Evolutionary conservation across 92 coral and sea anemone species (phyloP).

Genomic region (Muricea muricata): DNA sequence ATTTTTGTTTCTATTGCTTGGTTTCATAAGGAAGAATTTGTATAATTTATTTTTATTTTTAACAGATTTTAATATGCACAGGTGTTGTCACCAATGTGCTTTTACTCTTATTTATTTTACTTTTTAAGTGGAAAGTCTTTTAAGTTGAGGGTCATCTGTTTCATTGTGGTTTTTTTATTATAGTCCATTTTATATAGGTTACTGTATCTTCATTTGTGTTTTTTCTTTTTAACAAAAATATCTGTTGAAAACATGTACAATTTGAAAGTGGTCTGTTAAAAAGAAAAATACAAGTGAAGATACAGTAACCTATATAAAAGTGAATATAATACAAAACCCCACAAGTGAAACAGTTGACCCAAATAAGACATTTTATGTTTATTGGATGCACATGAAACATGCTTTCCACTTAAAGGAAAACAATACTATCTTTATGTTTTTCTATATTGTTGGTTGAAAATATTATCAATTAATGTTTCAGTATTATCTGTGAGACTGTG

Average conservation of each 20-base stretch:
- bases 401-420: too few species aligned
- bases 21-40: background rate
- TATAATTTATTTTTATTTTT: background rate
- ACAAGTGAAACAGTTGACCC: background rate
- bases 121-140: background rate
- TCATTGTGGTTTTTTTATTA: background rate
- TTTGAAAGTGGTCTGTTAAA: too few species aligned
- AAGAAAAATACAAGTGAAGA: too few species aligned
- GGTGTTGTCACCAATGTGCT: background rate
- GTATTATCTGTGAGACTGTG: background rate
- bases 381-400: background rate
- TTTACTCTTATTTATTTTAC: background rate
- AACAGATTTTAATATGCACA: background rate
- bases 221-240: too few species aligned
- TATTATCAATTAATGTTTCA: background rate
- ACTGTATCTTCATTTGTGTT: background rate
- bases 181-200: background rate
- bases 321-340: background rate
- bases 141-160: background rate
- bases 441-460: background rate
- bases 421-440: background rate
- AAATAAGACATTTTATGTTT: background rate
- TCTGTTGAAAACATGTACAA: too few species aligned
- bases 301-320: background rate
- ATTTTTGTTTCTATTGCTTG: background rate